Percentiles rank a stretch among this genome's conserved stretches.
These are phyloP conservation scores for Hipposideros armiger DNA, from an alignment of 2,113 vertebrate genomes.

Conservation along the genomic window DNA sequence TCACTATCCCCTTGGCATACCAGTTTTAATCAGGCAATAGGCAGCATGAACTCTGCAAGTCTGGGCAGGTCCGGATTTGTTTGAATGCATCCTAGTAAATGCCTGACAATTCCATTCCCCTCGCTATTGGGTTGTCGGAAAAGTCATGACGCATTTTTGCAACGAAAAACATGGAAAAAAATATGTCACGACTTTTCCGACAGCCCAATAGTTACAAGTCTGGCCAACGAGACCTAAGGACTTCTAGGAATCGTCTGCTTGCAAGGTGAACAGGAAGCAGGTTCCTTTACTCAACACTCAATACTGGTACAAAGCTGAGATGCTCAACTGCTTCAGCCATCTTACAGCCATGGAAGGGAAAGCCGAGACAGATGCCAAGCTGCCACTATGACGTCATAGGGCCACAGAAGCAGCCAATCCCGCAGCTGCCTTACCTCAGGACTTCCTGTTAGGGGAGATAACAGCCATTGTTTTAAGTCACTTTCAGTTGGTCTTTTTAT, in stretches of 20 bases:
- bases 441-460: background rate
- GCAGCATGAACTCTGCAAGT: background rate
- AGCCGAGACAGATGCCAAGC: background rate
- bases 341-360: background rate
- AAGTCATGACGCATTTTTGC: too few relatives aligned
- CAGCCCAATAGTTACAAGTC: background rate
- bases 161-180: too few relatives aligned
- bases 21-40: background rate
- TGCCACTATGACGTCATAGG: background rate
- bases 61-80: background rate
- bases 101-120: background rate
- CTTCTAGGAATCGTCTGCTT: background rate
- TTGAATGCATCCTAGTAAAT: background rate
- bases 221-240: background rate
- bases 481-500: background rate
- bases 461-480: background rate
- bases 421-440: background rate
- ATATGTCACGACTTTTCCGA: too few relatives aligned
- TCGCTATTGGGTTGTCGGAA: background rate
- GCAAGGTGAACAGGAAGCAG: background rate
- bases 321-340: background rate
- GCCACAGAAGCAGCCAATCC: background rate
- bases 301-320: background rate
- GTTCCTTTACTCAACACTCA: background rate
- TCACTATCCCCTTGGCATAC: background rate